Evolutionary conservation across 2,113 vertebrate genomes (phyloP).

Genomic region (Electrona antarctica): DNA sequence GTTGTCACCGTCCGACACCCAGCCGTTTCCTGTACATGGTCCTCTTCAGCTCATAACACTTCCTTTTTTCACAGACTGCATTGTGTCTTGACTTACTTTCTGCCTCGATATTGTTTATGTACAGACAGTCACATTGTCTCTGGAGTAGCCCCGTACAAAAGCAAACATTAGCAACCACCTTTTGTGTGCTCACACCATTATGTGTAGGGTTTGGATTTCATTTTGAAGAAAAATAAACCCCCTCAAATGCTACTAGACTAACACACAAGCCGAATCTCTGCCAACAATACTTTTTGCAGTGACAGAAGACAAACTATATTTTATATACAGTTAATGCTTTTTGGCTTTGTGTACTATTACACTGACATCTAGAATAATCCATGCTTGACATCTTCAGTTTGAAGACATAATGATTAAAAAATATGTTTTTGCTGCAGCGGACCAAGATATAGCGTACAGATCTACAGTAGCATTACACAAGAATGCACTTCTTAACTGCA

Average conservation of each 20-base stretch:
- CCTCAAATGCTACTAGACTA: no score
- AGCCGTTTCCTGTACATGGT: slow-evolving; percentile 44
- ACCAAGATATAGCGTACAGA: background rate
- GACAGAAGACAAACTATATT: no score
- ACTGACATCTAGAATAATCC: slow-evolving; percentile 38
- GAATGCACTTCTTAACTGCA: no score
- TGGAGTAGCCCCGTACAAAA: no score
- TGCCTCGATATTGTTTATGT: slow-evolving; percentile 39
- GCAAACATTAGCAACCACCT: no score
- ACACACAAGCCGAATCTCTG: no score
- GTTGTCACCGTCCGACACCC: slow-evolving; percentile 10
- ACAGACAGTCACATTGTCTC: slow-evolving; percentile 49
- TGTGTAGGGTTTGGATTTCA: no score
- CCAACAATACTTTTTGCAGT: no score
- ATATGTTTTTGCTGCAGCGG: background rate
- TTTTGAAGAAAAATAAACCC: no score
- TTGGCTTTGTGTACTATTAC: background rate
- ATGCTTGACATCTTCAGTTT: slow-evolving; percentile 24
- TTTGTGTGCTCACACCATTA: no score
- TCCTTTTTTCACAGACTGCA: slow-evolving; percentile 28
- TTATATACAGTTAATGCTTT: no score
- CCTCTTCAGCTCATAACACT: slow-evolving; percentile 2
- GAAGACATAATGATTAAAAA: background rate
- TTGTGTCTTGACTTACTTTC: slow-evolving; percentile 13
- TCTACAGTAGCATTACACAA: no score